Evolutionary conservation across 2,797 vertebrate genomes (phyloP), one percentile per base, ranked within the genome.

Genomic region (Anolis apletophallus): DNA sequence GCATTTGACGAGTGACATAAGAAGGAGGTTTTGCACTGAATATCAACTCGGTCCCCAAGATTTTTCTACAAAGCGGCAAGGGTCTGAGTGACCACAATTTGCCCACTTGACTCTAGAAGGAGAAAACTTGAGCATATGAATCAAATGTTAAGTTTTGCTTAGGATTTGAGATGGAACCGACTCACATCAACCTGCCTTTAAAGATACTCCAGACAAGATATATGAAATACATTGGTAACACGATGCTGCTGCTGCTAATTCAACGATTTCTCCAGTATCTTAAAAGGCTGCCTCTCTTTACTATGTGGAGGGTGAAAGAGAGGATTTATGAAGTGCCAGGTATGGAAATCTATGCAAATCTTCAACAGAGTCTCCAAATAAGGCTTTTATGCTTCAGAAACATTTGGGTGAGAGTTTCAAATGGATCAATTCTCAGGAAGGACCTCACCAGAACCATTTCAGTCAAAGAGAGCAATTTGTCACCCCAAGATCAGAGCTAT

Each of bases 71-170:
- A 10, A 11, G 36, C 8, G 14, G 71, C 54, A 7, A 84, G 83
- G 17, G 69, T 75, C 61, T 86, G 85, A 73, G 83, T 73, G 52
- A 40, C 2, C 40, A 91, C 52, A 57, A 87, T 83, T 32, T 85
- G n/a, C 55, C 81, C 74, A 29, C 61, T 64, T 46, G 61, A 89
- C 26, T 21, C 87, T 89, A 26, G 36, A 80, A 54, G 74, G 52
- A 75, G 46, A 75, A 11, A n/a, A 52, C n/a, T 7, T 6, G n/a
- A 75, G 73, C 12, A 12, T 2, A 12, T 50, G 2, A 26, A 46
- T 52, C 10, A n/a, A n/a, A 52, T 34, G 13, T 3, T 68, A 68
- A 68, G 17, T 11, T 23, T 40, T 72, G 17, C 17, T 16, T n/a
- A 13, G 36, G 17, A 40, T 21, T 19, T 40, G 7, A 21, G 8